A percentile compares a stretch with the other conserved stretches of the same genome.
phyloP scores from a whole-genome alignment of 2,797 vertebrate genomes.

The Lepidocolaptes lacrymiger region DNA sequence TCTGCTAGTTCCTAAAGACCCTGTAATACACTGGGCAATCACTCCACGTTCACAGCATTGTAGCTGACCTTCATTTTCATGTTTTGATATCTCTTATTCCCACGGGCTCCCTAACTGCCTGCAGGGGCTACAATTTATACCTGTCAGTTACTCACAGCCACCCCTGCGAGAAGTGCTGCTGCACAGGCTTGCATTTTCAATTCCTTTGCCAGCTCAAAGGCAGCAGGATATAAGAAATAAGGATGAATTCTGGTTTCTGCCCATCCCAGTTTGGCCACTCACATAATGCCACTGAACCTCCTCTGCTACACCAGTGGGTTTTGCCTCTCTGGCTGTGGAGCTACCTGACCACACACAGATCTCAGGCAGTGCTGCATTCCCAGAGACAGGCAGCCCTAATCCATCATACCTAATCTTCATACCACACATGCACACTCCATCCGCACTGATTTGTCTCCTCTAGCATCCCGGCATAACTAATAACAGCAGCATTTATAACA shows the following conservation, averaged over 20 bases:
- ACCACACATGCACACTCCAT: background rate
- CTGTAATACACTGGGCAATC: background rate
- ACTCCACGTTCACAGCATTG: background rate
- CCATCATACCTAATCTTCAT: slow-evolving; percentile 55
- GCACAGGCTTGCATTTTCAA: background rate
- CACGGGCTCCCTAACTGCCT: background rate
- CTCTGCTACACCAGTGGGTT: accelerated
- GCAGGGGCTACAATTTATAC: slow-evolving; percentile 28
- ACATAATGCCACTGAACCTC: accelerated
- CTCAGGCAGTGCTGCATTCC: background rate
- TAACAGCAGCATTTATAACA: background rate
- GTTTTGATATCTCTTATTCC: slow-evolving; percentile 33
- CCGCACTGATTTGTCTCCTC: slow-evolving; percentile 29
- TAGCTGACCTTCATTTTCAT: slow-evolving; percentile 36
- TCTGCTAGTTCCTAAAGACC: background rate
- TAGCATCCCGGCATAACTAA: background rate
- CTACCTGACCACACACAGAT: background rate
- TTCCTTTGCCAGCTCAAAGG: background rate
- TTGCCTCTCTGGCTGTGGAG: background rate
- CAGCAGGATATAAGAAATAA: background rate
- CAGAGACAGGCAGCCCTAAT: background rate
- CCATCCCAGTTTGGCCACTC: background rate
- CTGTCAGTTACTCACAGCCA: background rate
- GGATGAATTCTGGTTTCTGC: background rate
- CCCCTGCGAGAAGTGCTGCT: background rate